Percentiles rank a stretch among this genome's conserved stretches.
Conservation (phyloP, 2,888 invertebrate species). For the Cheilosia variabilis region DNA sequence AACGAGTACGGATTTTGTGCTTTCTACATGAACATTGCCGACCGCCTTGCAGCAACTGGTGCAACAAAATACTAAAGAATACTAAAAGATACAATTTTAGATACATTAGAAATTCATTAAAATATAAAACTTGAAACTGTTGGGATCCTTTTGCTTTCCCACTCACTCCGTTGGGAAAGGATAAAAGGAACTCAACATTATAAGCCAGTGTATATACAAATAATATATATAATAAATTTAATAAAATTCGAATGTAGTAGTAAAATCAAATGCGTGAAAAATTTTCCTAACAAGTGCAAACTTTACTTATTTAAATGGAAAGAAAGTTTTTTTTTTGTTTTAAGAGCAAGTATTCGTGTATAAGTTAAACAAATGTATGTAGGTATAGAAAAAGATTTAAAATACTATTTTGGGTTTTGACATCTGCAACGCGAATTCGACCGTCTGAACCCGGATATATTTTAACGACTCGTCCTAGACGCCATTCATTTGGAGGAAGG, state of each 20-base stretch:
- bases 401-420: conserved; percentile 16
- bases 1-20: not conserved
- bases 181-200: not conserved
- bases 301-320: not conserved
- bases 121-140: not conserved
- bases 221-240: not conserved
- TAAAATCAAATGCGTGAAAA: too few species aligned
- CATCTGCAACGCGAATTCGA: conserved; percentile 20
- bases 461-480: conserved; percentile 28
- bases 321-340: too few species aligned
- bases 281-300: not conserved
- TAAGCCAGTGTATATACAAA: not conserved
- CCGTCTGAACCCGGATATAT: too few species aligned
- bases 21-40: conserved; percentile 13
- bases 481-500: conserved; percentile 31
- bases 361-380: not conserved
- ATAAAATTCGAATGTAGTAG: not conserved
- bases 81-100: not conserved
- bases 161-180: conserved; percentile 22
- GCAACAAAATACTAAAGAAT: not conserved
- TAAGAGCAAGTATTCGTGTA: not conserved
- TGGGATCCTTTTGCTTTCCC: conserved; percentile 18
- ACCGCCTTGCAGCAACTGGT: conserved; percentile 18
- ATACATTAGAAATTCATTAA: not conserved
- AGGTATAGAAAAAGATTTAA: not conserved